phyloP scores from a whole-genome alignment of 2,797 vertebrate genomes.

The Taeniopygia guttata region DNA sequence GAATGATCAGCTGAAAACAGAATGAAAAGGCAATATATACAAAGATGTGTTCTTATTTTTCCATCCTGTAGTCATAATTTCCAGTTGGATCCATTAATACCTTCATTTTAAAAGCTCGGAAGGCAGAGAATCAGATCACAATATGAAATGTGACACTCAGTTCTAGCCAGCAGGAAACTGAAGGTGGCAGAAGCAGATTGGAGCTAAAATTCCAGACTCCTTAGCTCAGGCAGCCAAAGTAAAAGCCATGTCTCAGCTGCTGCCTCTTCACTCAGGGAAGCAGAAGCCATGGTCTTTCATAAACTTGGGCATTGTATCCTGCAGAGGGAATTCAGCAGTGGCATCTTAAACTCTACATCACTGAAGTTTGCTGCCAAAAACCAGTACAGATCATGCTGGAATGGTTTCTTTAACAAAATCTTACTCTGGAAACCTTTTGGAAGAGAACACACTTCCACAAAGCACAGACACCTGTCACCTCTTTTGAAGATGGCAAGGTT shows the following conservation, averaged over 20 bases:
- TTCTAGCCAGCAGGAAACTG: background rate
- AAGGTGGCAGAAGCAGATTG: background rate
- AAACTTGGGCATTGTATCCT: background rate
- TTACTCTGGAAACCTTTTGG: background rate
- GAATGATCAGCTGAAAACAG: background rate
- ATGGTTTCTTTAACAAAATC: background rate
- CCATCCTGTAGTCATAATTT: background rate
- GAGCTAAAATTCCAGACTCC: background rate
- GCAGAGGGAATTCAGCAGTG: background rate
- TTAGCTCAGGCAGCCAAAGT: background rate
- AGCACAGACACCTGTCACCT: background rate
- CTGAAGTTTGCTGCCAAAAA: background rate
- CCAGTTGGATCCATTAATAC: background rate
- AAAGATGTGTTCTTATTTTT: background rate
- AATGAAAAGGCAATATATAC: background rate
- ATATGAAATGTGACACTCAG: background rate
- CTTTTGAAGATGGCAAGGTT: background rate
- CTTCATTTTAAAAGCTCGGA: background rate
- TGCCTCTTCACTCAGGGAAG: background rate
- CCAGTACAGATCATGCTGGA: background rate
- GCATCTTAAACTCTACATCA: background rate
- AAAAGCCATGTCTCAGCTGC: background rate
- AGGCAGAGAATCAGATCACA: background rate
- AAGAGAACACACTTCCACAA: background rate
- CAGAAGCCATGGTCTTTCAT: background rate